Percentiles rank a stretch among this genome's conserved stretches.
Evolutionary conservation across 2,888 invertebrate genomes (phyloP).

Genomic region (Meloe dianella): DNA sequence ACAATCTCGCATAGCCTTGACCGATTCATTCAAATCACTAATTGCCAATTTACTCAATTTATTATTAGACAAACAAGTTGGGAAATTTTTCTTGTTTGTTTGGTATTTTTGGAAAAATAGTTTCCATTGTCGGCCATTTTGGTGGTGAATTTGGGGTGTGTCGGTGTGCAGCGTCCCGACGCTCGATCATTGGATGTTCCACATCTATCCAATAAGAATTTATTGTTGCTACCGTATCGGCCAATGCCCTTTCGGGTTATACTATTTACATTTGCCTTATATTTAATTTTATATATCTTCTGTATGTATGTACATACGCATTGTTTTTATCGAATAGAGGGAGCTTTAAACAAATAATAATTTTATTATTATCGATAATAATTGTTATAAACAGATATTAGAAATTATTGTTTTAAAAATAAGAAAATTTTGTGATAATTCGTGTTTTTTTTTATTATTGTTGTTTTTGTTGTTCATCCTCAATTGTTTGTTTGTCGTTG

Average conservation of each 20-base stretch:
- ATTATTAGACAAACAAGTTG: slow-evolving; percentile 1
- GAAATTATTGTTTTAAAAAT: too few relatives aligned
- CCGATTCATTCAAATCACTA: slow-evolving; percentile 11
- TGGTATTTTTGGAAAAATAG: neutral
- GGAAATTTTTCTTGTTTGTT: too few relatives aligned
- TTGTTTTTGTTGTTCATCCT: too few relatives aligned
- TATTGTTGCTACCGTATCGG: slow-evolving; percentile 3
- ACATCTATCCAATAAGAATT: neutral
- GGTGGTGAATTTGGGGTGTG: neutral
- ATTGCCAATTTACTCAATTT: slow-evolving; percentile 5
- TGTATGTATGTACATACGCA: too few relatives aligned
- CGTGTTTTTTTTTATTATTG: too few relatives aligned
- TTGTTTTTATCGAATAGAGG: neutral
- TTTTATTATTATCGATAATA: neutral
- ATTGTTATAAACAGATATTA: neutral
- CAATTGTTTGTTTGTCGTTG: neutral
- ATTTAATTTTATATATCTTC: too few relatives aligned
- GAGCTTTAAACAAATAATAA: neutral
- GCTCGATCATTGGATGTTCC: slow-evolving; percentile 5
- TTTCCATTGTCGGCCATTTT: neutral
- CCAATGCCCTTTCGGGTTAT: slow-evolving; percentile 15
- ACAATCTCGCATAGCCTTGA: neutral
- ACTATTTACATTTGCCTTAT: neutral
- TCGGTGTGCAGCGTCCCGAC: slow-evolving; percentile 11
- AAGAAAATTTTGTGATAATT: too few relatives aligned